A percentile compares a stretch with the other conserved stretches of the same genome.
These are phyloP conservation scores for Drosophila prolongata DNA, from an alignment of 2,888 invertebrate species.

Conservation along the genomic window DNA sequence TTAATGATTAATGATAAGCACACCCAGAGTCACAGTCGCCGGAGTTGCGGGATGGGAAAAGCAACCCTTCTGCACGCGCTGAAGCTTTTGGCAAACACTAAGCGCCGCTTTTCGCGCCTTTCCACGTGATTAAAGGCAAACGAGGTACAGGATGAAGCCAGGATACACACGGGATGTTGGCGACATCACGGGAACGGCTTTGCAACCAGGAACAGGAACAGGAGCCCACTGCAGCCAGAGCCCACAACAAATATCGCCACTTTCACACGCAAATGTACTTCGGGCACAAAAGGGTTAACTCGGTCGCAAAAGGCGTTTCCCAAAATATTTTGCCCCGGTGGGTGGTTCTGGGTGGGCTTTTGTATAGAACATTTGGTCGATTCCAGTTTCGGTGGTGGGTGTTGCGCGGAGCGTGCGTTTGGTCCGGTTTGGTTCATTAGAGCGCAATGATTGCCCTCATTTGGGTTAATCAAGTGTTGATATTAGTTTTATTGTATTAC, in stretches of 20 bases:
- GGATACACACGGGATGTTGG: slow-evolving; percentile 40
- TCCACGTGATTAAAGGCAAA: slow-evolving; percentile 83
- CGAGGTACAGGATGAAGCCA: slow-evolving; percentile 41
- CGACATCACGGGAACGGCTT: slow-evolving; percentile 51
- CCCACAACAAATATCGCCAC: slow-evolving; percentile 74
- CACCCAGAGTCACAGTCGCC: slow-evolving; percentile 19
- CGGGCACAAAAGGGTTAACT: slow-evolving; percentile 62
- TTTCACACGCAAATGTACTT: slow-evolving; percentile 76
- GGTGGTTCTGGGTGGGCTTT: slow-evolving; percentile 23
- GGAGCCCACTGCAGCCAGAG: slow-evolving; percentile 42
- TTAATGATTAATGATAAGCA: slow-evolving; percentile 84
- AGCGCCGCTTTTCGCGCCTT: slow-evolving; percentile 84
- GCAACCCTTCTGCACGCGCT: slow-evolving; percentile 69
- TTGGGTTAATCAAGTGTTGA: slow-evolving; percentile 75
- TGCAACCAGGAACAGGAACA: neutral
- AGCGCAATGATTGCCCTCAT: slow-evolving; percentile 78
- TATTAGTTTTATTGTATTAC: slow-evolving; percentile 67
- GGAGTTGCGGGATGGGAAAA: slow-evolving; percentile 5
- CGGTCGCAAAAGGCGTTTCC: slow-evolving; percentile 63
- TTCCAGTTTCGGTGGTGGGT: slow-evolving; percentile 2
- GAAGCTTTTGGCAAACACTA: slow-evolving; percentile 80
- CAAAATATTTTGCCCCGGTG: slow-evolving; percentile 66
- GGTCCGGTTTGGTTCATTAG: slow-evolving; percentile 77
- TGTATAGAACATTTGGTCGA: slow-evolving; percentile 1
- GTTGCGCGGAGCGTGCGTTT: slow-evolving; percentile 56